Conservation (phyloP, 1,140 invertebrate genomes). For the Cepaea nemoralis region DNA sequence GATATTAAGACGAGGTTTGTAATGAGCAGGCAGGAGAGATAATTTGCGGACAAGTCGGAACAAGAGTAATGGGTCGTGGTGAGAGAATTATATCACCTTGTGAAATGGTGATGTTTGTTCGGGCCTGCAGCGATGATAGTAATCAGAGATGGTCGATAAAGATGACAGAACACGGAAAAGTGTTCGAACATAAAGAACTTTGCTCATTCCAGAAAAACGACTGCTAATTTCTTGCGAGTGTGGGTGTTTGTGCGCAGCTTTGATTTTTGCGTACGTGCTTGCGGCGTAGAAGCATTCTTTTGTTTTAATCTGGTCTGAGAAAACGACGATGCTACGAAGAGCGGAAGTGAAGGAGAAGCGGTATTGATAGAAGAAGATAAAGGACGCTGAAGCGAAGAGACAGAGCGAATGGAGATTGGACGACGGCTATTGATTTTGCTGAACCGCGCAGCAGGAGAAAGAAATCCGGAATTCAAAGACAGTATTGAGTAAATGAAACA, state of each 20-base stretch:
- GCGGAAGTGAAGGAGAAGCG: background rate
- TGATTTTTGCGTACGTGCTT: too few relatives aligned
- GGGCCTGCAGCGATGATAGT: background rate
- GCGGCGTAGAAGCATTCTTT: too few relatives aligned
- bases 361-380: background rate
- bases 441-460: too few relatives aligned
- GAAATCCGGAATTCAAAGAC: too few relatives aligned
- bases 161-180: background rate
- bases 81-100: background rate
- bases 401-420: background rate
- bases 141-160: slow-evolving; percentile 1
- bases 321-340: background rate
- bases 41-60: background rate
- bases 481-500: too few relatives aligned
- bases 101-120: slow-evolving; percentile 6
- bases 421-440: too few relatives aligned
- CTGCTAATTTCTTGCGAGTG: background rate
- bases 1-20: background rate
- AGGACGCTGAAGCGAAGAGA: background rate
- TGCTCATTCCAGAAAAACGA: background rate
- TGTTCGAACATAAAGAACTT: background rate
- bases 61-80: background rate
- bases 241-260: background rate
- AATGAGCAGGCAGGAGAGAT: background rate
- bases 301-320: too few relatives aligned